Conservation (phyloP, 1,140 invertebrate genomes). For the Tribolium castaneum region DNA sequence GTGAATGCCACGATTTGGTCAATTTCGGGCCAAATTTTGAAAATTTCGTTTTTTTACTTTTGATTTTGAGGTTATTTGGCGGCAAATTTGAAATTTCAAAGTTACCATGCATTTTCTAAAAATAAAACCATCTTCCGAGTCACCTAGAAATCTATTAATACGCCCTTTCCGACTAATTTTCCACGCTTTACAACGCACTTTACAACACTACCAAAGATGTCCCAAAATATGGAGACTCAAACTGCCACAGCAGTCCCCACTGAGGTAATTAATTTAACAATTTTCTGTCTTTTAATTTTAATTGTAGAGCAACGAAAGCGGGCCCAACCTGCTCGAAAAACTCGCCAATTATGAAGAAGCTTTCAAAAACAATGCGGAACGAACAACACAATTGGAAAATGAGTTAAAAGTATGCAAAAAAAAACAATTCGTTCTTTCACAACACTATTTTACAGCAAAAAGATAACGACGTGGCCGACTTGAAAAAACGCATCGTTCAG, state of each 20-base stretch:
- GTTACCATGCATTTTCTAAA: conserved; percentile 34
- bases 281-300: background rate
- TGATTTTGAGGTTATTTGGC: conserved; percentile 29
- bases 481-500: conserved; percentile 52
- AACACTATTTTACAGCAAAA: conserved; percentile 45
- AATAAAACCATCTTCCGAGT: conserved; percentile 17
- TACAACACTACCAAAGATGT: background rate
- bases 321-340: background rate
- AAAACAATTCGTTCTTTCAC: background rate
- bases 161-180: conserved; percentile 11
- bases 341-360: background rate
- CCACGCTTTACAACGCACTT: conserved; percentile 10
- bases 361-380: background rate
- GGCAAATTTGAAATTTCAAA: conserved; percentile 18
- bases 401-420: conserved; percentile 7
- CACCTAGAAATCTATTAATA: conserved; percentile 33
- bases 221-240: conserved; percentile 11
- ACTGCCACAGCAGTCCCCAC: background rate
- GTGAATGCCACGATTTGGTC: background rate
- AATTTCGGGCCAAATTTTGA: background rate
- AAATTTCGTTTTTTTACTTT: background rate
- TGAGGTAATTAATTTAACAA: background rate
- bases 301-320: background rate
- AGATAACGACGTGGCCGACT: conserved; percentile 55
- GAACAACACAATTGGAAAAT: conserved; percentile 8